Conservation (phyloP, 2,888 invertebrate genomes). For the Beris chalybata region DNA sequence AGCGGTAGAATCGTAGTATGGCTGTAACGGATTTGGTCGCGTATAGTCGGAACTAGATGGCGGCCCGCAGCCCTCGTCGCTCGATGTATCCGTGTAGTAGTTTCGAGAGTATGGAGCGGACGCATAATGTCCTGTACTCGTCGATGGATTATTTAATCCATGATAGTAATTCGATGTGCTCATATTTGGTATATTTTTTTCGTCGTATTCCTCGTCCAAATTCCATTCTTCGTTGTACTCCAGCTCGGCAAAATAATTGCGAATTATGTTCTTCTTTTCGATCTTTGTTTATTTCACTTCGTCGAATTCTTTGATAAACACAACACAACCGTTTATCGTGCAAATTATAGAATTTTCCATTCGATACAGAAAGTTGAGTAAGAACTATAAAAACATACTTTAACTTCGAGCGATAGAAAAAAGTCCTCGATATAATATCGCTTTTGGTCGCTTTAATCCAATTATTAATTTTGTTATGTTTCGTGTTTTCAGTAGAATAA, state of each 20-base stretch:
- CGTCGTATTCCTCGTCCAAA: conserved; percentile 30
- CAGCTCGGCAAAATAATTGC: conserved; percentile 25
- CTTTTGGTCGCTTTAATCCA: no score
- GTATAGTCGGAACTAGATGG: neutral
- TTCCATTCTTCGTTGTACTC: conserved; percentile 38
- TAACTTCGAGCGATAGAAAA: no score
- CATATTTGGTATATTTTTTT: conserved; percentile 33
- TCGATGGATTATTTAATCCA: conserved; percentile 27
- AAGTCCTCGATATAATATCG: no score
- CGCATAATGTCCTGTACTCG: conserved; percentile 4
- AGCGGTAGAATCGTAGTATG: conserved; percentile 26
- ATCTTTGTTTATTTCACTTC: no score
- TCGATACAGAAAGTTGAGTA: no score
- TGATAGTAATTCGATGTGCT: conserved; percentile 33
- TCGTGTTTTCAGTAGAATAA: no score
- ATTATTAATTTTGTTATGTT: no score
- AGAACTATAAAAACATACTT: no score
- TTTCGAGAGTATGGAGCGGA: conserved; percentile 18
- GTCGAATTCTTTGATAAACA: no score
- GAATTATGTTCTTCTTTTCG: no score
- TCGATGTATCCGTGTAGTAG: conserved; percentile 25
- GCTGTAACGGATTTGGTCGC: conserved; percentile 8
- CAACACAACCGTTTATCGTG: no score
- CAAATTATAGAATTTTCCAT: no score
- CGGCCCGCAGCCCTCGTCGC: conserved; percentile 14